phyloP scores from a whole-genome alignment of 2,797 vertebrate species.

The Synaphobranchus kaupii region DNA sequence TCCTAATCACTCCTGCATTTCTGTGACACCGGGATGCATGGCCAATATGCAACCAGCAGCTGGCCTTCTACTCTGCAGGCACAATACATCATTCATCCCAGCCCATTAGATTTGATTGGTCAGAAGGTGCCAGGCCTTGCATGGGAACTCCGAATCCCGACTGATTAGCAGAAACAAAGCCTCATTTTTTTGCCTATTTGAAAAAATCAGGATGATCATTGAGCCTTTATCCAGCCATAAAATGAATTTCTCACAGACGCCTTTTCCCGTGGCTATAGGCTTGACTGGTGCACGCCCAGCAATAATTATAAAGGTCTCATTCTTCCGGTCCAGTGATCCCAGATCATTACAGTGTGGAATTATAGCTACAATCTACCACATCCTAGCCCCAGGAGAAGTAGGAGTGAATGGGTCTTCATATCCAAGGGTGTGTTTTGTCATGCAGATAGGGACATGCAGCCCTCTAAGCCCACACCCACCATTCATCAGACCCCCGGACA shows the following conservation, averaged over 20 bases:
- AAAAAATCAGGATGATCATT: background rate
- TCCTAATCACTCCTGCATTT: background rate
- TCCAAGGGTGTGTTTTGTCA: constrained; percentile 24
- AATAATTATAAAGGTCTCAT: background rate
- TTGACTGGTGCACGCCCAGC: background rate
- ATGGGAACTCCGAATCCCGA: constrained; percentile 41
- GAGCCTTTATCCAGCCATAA: background rate
- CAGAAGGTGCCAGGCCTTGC: constrained; percentile 43
- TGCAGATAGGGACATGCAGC: constrained; percentile 36
- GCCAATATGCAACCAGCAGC: background rate
- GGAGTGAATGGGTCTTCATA: constrained; percentile 12
- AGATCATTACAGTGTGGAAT: background rate
- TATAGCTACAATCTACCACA: constrained; percentile 3
- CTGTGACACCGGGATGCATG: background rate
- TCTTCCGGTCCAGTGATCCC: background rate
- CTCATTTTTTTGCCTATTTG: constrained; percentile 14
- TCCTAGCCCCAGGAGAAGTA: constrained; percentile 22
- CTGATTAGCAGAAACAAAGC: constrained; percentile 36
- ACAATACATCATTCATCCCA: constrained; percentile 56
- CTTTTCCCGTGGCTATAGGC: too few species aligned
- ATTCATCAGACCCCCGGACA: background rate
- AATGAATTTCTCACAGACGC: constrained; percentile 17
- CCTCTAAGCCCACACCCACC: constrained; percentile 1
- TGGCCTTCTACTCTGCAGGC: constrained; percentile 32
- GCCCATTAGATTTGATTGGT: constrained; percentile 41